Conservation (phyloP, 2,113 vertebrate species). For the Pandion haliaetus region DNA sequence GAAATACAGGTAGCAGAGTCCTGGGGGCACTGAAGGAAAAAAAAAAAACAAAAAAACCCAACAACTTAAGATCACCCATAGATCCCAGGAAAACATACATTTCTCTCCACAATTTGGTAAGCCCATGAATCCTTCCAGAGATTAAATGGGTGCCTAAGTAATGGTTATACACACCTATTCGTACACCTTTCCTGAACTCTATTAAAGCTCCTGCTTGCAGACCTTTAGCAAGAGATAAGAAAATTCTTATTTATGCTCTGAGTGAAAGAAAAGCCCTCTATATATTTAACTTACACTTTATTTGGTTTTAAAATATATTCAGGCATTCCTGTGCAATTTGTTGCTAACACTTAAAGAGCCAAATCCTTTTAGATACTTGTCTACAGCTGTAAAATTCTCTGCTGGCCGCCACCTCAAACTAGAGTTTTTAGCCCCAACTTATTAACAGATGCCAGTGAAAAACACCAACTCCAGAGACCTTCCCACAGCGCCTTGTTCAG, state of each 20-base stretch:
- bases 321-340: neutral
- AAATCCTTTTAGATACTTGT: constrained; percentile 39
- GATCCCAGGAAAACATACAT: neutral
- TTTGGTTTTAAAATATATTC: constrained; percentile 39
- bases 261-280: neutral
- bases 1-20: neutral
- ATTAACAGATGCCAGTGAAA: constrained; percentile 4
- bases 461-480: neutral
- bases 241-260: neutral
- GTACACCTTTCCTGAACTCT: neutral
- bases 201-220: neutral
- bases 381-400: constrained; percentile 25
- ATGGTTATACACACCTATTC: neutral
- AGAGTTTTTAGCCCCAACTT: constrained; percentile 14
- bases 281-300: constrained; percentile 22
- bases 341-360: constrained; percentile 19
- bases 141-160: neutral
- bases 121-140: neutral
- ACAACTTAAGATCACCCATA: neutral
- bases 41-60: too few species aligned
- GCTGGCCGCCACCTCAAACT: constrained; percentile 16
- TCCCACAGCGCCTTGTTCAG: neutral
- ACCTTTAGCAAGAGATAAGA: neutral
- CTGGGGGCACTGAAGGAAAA: neutral
- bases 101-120: neutral